Percentiles rank a stretch among this genome's conserved stretches.
phyloP scores from a whole-genome alignment of 2,797 vertebrate species.

The Pristis pectinata region DNA sequence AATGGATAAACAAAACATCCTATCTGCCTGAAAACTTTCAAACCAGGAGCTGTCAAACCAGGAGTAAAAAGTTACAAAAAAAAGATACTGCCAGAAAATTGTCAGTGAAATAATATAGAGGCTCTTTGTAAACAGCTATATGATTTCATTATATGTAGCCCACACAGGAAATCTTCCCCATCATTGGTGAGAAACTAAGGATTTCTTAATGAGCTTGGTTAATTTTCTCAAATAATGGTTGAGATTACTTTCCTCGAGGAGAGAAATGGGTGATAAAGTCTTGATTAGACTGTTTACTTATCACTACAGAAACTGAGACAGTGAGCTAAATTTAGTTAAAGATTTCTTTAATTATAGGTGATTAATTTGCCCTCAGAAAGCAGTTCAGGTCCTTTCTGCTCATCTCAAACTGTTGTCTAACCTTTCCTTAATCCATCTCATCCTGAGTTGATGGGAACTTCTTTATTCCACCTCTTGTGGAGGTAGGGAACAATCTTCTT shows the following conservation, averaged over 20 bases:
- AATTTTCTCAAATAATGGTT: slow-evolving; percentile 22
- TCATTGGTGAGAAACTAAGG: neutral
- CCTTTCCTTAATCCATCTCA: slow-evolving; percentile 73
- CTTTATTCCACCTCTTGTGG: slow-evolving; percentile 74
- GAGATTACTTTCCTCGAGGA: neutral
- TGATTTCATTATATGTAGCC: neutral
- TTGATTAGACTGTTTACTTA: slow-evolving; percentile 28
- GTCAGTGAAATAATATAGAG: neutral
- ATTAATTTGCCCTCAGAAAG: slow-evolving; percentile 62
- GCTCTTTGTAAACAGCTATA: neutral
- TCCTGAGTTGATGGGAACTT: slow-evolving; percentile 79
- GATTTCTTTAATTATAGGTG: slow-evolving; percentile 76
- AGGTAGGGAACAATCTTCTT: slow-evolving; percentile 82
- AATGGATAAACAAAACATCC: neutral
- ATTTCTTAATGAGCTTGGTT: slow-evolving; percentile 23
- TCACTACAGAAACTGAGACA: slow-evolving; percentile 53
- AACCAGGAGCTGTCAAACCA: neutral
- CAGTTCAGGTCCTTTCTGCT: slow-evolving; percentile 57
- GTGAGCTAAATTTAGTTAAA: slow-evolving; percentile 64
- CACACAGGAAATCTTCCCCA: neutral
- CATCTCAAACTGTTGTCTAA: slow-evolving; percentile 69
- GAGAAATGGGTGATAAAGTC: slow-evolving; percentile 26
- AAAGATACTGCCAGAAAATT: neutral
- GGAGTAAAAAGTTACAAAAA: neutral
- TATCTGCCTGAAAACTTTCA: neutral